Evolutionary conservation across 2,797 vertebrate genomes (phyloP).

Genomic region (Microcaecilia unicolor): DNA sequence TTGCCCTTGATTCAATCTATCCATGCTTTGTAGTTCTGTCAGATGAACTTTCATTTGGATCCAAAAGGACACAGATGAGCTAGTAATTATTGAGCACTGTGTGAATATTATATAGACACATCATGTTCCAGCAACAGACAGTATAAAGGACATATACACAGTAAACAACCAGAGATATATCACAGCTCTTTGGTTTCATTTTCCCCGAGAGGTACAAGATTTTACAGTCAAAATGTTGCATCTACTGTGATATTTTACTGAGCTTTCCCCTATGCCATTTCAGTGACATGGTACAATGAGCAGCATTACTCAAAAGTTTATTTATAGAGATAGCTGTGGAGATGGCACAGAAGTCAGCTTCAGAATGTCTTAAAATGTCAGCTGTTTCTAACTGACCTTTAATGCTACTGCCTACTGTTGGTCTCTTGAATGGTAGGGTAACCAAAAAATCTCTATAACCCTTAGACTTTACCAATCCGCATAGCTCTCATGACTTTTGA

Average conservation of each 20-base stretch:
- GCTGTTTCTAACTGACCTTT: background rate
- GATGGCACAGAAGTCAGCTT: rapidly evolving
- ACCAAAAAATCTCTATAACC: too few relatives aligned
- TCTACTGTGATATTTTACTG: background rate
- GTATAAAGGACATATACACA: too few relatives aligned
- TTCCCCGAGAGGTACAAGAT: background rate
- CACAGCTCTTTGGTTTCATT: background rate
- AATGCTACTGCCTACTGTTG: too few relatives aligned
- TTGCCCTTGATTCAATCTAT: background rate
- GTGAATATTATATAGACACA: background rate
- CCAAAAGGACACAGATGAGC: background rate
- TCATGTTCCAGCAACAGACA: too few relatives aligned
- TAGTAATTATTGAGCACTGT: background rate
- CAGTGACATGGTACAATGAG: rapidly evolving
- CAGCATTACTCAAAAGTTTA: background rate
- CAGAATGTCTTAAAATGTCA: background rate
- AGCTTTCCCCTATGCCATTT: background rate
- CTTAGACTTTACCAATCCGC: too few relatives aligned
- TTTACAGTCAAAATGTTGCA: background rate
- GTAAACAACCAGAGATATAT: too few relatives aligned
- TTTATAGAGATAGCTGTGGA: background rate
- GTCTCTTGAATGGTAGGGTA: too few relatives aligned
- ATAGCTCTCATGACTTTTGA: too few relatives aligned
- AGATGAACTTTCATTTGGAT: conserved; percentile 1
- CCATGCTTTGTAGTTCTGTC: background rate